These are phyloP conservation scores for Cephus cinctus DNA, from an alignment of 1,140 invertebrate genomes.

Conservation along the genomic window DNA sequence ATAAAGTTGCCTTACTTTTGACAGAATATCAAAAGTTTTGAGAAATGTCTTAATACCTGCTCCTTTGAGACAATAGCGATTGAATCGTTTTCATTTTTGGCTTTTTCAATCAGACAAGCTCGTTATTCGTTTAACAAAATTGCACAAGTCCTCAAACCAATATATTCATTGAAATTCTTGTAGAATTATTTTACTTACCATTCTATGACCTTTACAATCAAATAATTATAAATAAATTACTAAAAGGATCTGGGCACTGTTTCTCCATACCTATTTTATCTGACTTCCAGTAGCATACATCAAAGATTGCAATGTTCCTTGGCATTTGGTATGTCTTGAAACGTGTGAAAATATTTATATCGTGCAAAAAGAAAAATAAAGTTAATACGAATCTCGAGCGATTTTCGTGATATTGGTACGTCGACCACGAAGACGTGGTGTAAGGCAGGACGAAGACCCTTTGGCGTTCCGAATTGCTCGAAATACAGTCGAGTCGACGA, in stretches of 20 bases:
- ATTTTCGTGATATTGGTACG: too few relatives aligned
- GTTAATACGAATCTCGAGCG: too few relatives aligned
- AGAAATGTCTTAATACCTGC: background rate
- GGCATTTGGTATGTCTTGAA: background rate
- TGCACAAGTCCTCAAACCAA: background rate
- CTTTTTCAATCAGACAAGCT: background rate
- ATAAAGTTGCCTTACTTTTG: conserved; percentile 11
- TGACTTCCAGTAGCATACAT: background rate
- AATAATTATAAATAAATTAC: too few relatives aligned
- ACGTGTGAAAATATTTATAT: background rate
- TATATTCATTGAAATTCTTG: background rate
- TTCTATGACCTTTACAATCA: too few relatives aligned
- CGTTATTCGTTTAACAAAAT: background rate
- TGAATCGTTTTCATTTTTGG: background rate
- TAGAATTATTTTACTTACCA: background rate
- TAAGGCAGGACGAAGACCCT: conserved; percentile 2
- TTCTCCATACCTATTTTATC: background rate
- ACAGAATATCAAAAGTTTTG: background rate
- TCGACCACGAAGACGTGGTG: too few relatives aligned
- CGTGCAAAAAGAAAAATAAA: background rate
- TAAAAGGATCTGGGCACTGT: background rate
- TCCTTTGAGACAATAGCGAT: background rate
- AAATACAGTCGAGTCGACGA: background rate
- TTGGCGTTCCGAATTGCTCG: conserved; percentile 1
- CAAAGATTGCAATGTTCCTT: background rate